These are phyloP conservation scores for Pristiophorus japonicus DNA, from an alignment of 2,113 vertebrate species.

Conservation along the genomic window DNA sequence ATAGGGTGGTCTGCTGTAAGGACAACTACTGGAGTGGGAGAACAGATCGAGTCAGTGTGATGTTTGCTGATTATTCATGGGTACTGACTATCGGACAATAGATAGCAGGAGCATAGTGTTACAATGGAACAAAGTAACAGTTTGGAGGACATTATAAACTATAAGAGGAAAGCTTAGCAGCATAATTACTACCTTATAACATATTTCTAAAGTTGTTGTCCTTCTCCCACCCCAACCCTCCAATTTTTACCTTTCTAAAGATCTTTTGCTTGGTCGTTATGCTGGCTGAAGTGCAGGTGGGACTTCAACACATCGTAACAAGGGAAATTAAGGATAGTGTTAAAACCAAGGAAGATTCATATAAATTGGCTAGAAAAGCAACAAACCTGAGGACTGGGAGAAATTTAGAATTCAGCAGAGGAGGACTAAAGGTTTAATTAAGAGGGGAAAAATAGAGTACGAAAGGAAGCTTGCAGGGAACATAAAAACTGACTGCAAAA, in stretches of 20 bases:
- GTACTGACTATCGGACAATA: background rate
- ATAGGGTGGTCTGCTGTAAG: slow-evolving; percentile 54
- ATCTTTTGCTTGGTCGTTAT: background rate
- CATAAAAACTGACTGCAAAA: no score
- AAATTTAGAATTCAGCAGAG: no score
- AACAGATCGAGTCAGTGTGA: slow-evolving; percentile 41
- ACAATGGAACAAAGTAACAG: background rate
- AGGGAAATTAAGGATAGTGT: no score
- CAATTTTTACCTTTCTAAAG: background rate
- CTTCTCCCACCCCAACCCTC: background rate
- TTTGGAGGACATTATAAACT: background rate
- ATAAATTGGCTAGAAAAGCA: no score
- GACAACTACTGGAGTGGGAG: slow-evolving; percentile 55
- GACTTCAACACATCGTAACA: background rate
- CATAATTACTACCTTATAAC: background rate
- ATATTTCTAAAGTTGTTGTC: background rate
- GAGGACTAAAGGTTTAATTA: no score
- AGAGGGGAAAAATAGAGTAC: no score
- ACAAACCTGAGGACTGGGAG: no score
- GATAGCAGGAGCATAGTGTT: no score
- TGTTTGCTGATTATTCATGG: slow-evolving; percentile 32
- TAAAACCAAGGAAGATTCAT: no score
- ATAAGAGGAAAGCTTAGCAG: background rate
- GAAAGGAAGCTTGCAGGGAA: no score
- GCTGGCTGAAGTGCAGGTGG: background rate